Evolutionary conservation across 2,113 vertebrate genomes (phyloP).

Genomic region (Hemicordylus capensis): DNA sequence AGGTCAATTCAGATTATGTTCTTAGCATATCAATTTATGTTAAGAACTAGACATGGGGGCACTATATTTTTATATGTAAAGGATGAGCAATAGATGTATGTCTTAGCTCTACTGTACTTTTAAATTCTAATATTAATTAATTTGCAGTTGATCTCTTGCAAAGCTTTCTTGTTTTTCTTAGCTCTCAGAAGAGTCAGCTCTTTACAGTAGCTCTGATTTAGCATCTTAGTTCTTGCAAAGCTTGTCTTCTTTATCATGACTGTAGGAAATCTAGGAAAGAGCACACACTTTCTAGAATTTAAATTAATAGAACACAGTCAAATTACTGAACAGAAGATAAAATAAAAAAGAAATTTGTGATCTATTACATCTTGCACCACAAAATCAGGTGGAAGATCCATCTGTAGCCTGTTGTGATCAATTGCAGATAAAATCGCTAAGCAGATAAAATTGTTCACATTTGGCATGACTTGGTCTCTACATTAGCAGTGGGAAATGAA

Average conservation of each 20-base stretch:
- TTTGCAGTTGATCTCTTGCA: not conserved
- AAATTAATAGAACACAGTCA: not conserved
- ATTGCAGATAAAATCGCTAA: too few relatives aligned
- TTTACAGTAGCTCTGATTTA: not conserved
- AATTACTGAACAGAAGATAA: not conserved
- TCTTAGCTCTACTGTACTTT: not conserved
- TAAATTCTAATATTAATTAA: not conserved
- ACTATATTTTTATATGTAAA: not conserved
- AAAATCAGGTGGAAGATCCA: too few relatives aligned
- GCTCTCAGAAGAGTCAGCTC: not conserved
- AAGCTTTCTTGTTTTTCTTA: not conserved
- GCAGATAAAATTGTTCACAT: too few relatives aligned
- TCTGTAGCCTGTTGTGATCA: too few relatives aligned
- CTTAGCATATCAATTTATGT: not conserved
- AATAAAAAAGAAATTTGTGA: not conserved
- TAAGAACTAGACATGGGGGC: not conserved
- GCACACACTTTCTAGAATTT: not conserved
- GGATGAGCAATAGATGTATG: not conserved
- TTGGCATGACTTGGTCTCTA: too few relatives aligned
- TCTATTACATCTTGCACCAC: not conserved
- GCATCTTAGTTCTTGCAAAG: not conserved
- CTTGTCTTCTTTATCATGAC: not conserved
- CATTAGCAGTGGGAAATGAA: too few relatives aligned
- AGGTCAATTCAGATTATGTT: not conserved
- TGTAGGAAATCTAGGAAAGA: not conserved